A percentile compares a stretch with the other conserved stretches of the same genome.
phyloP scores from a whole-genome alignment of 2,113 vertebrate genomes.

The Strix aluco region DNA sequence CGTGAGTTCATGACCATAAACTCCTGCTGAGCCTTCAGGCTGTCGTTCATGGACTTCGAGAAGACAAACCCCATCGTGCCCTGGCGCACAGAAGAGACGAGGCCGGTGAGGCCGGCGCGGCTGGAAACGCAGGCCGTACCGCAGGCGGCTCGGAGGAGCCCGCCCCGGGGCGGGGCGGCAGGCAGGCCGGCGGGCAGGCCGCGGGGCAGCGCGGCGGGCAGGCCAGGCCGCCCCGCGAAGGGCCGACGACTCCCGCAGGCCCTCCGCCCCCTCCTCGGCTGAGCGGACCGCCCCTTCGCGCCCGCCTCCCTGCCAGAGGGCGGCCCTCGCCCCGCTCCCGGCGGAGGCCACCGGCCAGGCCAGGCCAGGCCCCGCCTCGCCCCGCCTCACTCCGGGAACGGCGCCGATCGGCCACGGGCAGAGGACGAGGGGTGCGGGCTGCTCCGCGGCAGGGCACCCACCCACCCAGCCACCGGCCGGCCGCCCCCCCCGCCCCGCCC shows the following conservation, averaged over 20 bases:
- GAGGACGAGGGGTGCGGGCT: too few relatives aligned
- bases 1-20: slow-evolving; percentile 80
- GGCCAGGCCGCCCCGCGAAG: too few relatives aligned
- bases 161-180: rapidly evolving
- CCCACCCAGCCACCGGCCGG: too few relatives aligned
- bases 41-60: slow-evolving; percentile 83
- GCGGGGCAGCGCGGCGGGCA: too few relatives aligned
- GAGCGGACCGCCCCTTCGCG: neutral
- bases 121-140: rapidly evolving
- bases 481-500: neutral
- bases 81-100: neutral
- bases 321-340: too few relatives aligned
- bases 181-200: neutral
- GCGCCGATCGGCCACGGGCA: too few relatives aligned
- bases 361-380: neutral
- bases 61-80: slow-evolving; percentile 81
- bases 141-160: neutral
- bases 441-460: neutral
- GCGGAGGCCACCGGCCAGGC: too few relatives aligned
- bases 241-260: too few relatives aligned
- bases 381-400: neutral
- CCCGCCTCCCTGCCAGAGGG: neutral
- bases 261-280: neutral
- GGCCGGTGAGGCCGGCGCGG: rapidly evolving
- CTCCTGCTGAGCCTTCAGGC: slow-evolving; percentile 83